Conservation (phyloP, 2,113 vertebrate species). For the Ascaphus truei region DNA sequence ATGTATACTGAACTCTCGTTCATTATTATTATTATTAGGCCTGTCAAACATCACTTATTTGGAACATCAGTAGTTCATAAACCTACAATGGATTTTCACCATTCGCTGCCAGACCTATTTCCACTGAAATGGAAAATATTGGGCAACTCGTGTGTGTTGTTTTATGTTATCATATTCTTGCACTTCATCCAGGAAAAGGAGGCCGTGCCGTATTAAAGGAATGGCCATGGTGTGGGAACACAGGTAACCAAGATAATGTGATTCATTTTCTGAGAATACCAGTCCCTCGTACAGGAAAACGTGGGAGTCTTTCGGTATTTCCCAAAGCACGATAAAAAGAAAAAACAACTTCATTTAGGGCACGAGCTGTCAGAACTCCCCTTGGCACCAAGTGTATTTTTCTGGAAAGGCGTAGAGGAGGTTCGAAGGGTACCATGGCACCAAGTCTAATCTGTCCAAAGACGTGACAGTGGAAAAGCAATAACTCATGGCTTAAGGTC, state of each 20-base stretch:
- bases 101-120: not conserved
- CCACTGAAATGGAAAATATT: not conserved
- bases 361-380: not conserved
- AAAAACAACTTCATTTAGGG: not conserved
- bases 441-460: slow-evolving; percentile 28
- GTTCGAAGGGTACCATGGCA: slow-evolving; percentile 21
- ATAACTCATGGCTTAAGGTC: slow-evolving; percentile 35
- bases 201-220: not conserved
- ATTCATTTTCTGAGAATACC: not conserved
- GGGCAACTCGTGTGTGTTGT: not conserved
- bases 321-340: not conserved
- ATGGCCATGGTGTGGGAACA: not conserved
- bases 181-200: not conserved
- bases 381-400: slow-evolving; percentile 9
- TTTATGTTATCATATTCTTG: not conserved
- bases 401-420: not conserved
- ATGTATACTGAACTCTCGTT: too few species aligned
- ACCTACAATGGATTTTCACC: not conserved
- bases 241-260: not conserved
- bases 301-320: not conserved
- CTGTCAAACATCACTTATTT: not conserved
- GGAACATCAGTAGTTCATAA: not conserved
- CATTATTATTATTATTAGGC: too few species aligned
- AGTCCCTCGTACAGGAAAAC: not conserved
- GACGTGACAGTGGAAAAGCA: slow-evolving; percentile 35